phyloP scores from a whole-genome alignment of 1,140 invertebrate species.

The Ceratoteleas bidentatus region DNA sequence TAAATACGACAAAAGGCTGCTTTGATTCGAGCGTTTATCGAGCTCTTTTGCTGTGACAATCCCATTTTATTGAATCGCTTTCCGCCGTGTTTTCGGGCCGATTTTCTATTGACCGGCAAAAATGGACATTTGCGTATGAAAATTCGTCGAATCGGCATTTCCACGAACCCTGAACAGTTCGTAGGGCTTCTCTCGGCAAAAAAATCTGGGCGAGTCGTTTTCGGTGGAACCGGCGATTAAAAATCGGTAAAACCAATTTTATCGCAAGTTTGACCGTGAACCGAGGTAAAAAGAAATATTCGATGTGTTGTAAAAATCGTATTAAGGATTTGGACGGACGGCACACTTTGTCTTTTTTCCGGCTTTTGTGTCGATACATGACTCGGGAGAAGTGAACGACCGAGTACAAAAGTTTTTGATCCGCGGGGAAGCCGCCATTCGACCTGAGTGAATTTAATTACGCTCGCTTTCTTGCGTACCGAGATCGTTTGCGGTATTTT shows the following conservation, averaged over 20 bases:
- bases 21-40: slow-evolving; percentile 23
- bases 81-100: neutral
- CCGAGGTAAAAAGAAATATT: slow-evolving; percentile 19
- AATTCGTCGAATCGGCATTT: too few species aligned
- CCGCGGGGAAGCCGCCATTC: slow-evolving; percentile 61
- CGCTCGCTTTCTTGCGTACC: slow-evolving; percentile 30
- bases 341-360: slow-evolving; percentile 8
- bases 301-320: slow-evolving; percentile 19
- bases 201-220: too few species aligned
- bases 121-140: too few species aligned
- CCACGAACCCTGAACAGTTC: too few species aligned
- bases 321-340: slow-evolving; percentile 19
- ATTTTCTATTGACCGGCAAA: neutral
- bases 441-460: slow-evolving; percentile 68
- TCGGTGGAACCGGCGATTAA: neutral
- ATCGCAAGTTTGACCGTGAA: slow-evolving; percentile 14
- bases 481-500: too few species aligned
- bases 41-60: neutral
- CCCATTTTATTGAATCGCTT: neutral
- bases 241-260: slow-evolving; percentile 19
- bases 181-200: too few species aligned
- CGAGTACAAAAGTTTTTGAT: slow-evolving; percentile 57
- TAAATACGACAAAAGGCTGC: slow-evolving; percentile 27
- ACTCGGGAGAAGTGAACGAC: slow-evolving; percentile 41
- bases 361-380: slow-evolving; percentile 14